Conservation (phyloP, 1,140 invertebrate genomes). For the Monomorium pharaonis region DNA sequence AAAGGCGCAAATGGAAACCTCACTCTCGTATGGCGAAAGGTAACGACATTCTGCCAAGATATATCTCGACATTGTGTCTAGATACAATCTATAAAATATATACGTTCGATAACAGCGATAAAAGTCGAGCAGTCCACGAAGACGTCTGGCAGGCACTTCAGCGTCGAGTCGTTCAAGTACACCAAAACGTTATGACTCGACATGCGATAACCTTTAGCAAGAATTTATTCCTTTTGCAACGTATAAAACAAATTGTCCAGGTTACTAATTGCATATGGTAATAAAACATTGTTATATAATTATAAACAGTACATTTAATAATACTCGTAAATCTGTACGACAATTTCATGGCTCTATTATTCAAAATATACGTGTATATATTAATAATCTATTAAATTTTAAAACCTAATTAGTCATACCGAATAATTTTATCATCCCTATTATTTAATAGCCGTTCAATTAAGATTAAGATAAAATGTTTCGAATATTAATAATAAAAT, state of each 20-base stretch:
- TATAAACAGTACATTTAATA: too few species aligned
- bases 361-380: neutral
- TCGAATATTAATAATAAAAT: neutral
- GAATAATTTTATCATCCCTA: neutral
- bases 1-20: slow-evolving; percentile 76
- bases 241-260: neutral
- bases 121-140: slow-evolving; percentile 66
- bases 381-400: too few species aligned
- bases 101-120: slow-evolving; percentile 72
- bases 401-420: too few species aligned
- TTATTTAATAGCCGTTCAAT: neutral
- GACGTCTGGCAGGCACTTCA: slow-evolving; percentile 51
- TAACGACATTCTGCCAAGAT: slow-evolving; percentile 74
- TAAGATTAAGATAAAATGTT: neutral
- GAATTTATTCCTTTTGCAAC: neutral
- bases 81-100: slow-evolving; percentile 73
- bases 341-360: neutral
- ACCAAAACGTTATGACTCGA: slow-evolving; percentile 5
- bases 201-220: slow-evolving; percentile 42
- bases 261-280: neutral
- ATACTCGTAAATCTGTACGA: neutral
- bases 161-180: slow-evolving; percentile 35
- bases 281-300: neutral
- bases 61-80: slow-evolving; percentile 62
- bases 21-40: slow-evolving; percentile 70